These are phyloP conservation scores for Sinocyclocheilus maitianheensis DNA, from an alignment of 2,113 vertebrate species.

Conservation along the genomic window DNA sequence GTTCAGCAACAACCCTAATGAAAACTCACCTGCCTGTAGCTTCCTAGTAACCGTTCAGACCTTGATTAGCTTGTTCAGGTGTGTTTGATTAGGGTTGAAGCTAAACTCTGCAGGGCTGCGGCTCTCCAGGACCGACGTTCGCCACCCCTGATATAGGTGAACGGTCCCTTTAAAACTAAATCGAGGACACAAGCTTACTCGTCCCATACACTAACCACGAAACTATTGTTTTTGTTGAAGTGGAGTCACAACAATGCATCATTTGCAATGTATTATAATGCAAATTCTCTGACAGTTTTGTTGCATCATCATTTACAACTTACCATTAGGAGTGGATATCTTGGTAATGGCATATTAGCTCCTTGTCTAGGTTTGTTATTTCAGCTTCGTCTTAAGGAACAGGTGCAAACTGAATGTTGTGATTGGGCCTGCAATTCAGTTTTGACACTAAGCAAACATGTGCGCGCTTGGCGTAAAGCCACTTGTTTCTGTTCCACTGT, in stretches of 20 bases:
- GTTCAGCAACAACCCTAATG: too few relatives aligned
- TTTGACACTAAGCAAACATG: neutral
- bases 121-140: too few relatives aligned
- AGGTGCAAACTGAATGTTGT: constrained; percentile 24
- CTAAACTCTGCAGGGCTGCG: too few relatives aligned
- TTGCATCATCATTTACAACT: constrained; percentile 25
- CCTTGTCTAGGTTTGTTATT: constrained; percentile 7
- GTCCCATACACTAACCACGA: neutral
- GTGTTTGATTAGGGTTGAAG: too few relatives aligned
- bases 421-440: constrained; percentile 4
- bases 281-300: constrained; percentile 28
- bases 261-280: constrained; percentile 30
- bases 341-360: neutral
- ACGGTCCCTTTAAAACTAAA: neutral
- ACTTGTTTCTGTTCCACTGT: constrained; percentile 36
- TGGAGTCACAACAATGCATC: neutral
- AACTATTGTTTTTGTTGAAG: neutral
- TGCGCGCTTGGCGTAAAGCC: constrained; percentile 20
- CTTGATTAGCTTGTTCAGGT: too few relatives aligned
- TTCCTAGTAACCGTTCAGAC: too few relatives aligned
- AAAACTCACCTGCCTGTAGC: too few relatives aligned
- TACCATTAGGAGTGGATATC: constrained; percentile 22
- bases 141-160: neutral
- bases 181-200: neutral
- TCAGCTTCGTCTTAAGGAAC: neutral